phyloP scores from a whole-genome alignment of 2,888 invertebrate species.

The Chymomyza fuscimana region DNA sequence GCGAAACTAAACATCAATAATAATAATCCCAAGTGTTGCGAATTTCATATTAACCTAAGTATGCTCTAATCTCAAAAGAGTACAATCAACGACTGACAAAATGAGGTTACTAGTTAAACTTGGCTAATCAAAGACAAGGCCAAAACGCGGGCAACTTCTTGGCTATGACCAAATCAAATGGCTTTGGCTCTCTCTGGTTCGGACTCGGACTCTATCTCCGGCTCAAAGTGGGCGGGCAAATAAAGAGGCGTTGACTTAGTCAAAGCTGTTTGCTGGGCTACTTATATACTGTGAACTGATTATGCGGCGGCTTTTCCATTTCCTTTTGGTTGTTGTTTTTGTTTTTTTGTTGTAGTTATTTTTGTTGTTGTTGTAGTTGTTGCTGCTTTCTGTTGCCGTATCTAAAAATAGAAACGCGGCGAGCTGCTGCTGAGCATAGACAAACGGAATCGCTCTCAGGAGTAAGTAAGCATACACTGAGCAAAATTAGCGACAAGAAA shows the following conservation, averaged over 20 bases:
- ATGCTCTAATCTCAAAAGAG: neutral
- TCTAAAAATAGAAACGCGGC: conserved; percentile 49
- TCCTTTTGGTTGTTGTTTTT: neutral
- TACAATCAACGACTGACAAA: neutral
- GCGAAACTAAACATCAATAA: neutral
- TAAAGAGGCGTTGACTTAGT: conserved; percentile 1
- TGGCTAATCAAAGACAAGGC: conserved; percentile 27
- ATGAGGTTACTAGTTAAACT: conserved; percentile 22
- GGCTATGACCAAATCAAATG: conserved; percentile 8
- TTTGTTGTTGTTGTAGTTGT: neutral
- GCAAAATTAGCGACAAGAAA: too few relatives aligned
- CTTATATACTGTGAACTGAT: conserved; percentile 7
- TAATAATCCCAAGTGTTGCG: neutral
- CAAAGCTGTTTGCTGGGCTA: neutral
- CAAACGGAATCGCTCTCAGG: neutral
- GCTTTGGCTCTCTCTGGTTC: neutral
- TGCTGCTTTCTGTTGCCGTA: conserved; percentile 22
- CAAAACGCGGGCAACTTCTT: neutral
- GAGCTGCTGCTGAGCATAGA: conserved; percentile 7
- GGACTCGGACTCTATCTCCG: neutral
- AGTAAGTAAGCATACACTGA: neutral
- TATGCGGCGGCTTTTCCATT: conserved; percentile 3
- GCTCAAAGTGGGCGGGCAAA: conserved; percentile 1
- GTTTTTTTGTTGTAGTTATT: neutral
- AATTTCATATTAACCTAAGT: neutral